Base-by-base conservation (phyloP, 2,113 vertebrate species). In the Phodopus roborovskii region DNA sequence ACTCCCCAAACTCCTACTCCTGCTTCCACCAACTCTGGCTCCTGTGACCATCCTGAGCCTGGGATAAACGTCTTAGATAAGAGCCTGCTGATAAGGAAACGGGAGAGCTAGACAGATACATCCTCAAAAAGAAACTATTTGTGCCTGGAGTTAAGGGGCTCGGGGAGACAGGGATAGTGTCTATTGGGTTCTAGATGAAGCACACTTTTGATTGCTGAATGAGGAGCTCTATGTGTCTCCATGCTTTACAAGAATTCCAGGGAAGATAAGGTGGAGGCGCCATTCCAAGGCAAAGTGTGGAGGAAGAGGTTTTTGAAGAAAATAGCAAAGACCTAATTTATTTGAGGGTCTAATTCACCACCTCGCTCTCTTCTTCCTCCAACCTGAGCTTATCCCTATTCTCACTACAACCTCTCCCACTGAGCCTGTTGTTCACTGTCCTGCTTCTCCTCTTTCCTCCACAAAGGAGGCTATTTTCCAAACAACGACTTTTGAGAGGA, bases 281-380 rank as follows among this genome's bases (percentile, higher is more conserved):
- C 42, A 39, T 83, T 91, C 42, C 78, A 92, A 26, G 28, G 15
- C 33, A 84, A 28, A 28, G 68, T 68, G 74, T 33, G 10, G 78
- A 50, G 45, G 78, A 83, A 91, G 64, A 19, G 70, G 77, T 92
- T 97, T 93, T 93, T 66, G 88, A 70, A 93, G 62, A 88, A 95
- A 78, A 62, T 17, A 81, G 81, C 48, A 83, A 95, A 28, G 7
- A 70, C 62, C 7, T 70, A 60, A 56, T 42, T 58, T 90, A 56
- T 42, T 64, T 88, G 39, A n/a, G 77, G 3, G 62, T 60, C 33
- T n/a, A 19, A 74, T 12, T 90, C 10, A 45, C 3, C 13, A 64
- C 8, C 22, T 13, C 3, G 79, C 17, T 88, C 36, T 56, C 71
- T 53, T 68, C 79, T n/a, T 93, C 3, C 24, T 64, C 7, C 22